Percentiles rank a stretch among this genome's conserved stretches.
Conservation (phyloP, 35 echinoderm and acorn worm genomes). For the Heliocidaris tuberculata region DNA sequence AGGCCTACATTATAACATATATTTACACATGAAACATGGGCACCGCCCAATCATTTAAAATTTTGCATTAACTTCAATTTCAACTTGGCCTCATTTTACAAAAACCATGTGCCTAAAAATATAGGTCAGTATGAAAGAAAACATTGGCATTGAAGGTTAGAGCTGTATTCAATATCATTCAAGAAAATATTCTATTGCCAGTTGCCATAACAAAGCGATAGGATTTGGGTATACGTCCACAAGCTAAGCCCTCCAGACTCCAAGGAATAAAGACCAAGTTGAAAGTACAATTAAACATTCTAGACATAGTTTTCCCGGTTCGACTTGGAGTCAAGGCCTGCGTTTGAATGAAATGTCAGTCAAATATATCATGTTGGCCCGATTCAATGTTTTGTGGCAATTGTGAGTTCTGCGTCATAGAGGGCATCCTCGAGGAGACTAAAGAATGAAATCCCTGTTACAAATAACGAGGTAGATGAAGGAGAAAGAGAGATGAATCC, state of each 20-base stretch:
- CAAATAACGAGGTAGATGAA: not conserved
- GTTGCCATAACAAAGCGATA: not conserved
- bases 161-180: not conserved
- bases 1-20: too few species aligned
- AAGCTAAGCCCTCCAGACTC: not conserved
- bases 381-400: not conserved
- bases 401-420: not conserved
- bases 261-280: not conserved
- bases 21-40: not conserved
- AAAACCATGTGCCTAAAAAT: not conserved
- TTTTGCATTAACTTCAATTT: slow-evolving; percentile 4
- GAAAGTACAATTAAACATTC: slow-evolving; percentile 2
- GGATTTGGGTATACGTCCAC: not conserved
- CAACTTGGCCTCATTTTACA: not conserved
- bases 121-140: not conserved
- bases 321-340: not conserved
- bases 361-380: not conserved
- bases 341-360: not conserved
- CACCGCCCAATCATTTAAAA: not conserved
- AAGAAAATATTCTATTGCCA: slow-evolving; percentile 5
- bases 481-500: not conserved
- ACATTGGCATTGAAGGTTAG: slow-evolving; percentile 9
- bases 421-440: not conserved
- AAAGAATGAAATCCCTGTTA: not conserved
- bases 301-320: not conserved